These are phyloP conservation scores for Jaculus jaculus DNA, from an alignment of 2,113 vertebrate genomes.

Conservation along the genomic window DNA sequence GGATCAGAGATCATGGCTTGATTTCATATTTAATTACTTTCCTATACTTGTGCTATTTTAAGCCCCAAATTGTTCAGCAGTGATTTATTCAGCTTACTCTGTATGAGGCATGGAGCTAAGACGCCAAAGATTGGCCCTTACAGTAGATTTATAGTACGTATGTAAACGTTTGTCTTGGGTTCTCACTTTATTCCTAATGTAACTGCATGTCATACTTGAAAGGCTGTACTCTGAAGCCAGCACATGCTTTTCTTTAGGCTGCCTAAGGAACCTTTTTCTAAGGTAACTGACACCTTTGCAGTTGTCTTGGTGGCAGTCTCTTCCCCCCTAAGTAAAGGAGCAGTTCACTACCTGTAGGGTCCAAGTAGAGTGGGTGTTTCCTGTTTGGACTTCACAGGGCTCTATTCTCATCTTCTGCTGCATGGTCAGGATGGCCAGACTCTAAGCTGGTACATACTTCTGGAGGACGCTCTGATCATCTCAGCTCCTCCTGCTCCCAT, in stretches of 20 bases:
- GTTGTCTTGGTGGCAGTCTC: background rate
- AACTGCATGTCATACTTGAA: slow-evolving; percentile 2
- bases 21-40: background rate
- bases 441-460: background rate
- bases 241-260: background rate
- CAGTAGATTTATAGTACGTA: background rate
- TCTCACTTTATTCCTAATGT: background rate
- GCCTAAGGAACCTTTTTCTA: background rate
- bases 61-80: background rate
- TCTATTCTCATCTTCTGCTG: background rate
- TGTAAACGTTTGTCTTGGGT: background rate
- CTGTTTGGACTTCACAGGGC: background rate
- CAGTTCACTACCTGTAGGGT: background rate
- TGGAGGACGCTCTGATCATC: background rate
- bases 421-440: background rate
- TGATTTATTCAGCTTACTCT: background rate
- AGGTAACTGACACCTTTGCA: slow-evolving; percentile 18
- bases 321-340: background rate
- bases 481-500: background rate
- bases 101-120: background rate
- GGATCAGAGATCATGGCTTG: background rate
- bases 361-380: background rate
- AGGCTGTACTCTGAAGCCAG: slow-evolving; percentile 15
- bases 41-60: background rate
- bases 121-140: background rate